phyloP scores from a whole-genome alignment of 92 coral and sea anemone genomes.

The Paragorgia papillata region DNA sequence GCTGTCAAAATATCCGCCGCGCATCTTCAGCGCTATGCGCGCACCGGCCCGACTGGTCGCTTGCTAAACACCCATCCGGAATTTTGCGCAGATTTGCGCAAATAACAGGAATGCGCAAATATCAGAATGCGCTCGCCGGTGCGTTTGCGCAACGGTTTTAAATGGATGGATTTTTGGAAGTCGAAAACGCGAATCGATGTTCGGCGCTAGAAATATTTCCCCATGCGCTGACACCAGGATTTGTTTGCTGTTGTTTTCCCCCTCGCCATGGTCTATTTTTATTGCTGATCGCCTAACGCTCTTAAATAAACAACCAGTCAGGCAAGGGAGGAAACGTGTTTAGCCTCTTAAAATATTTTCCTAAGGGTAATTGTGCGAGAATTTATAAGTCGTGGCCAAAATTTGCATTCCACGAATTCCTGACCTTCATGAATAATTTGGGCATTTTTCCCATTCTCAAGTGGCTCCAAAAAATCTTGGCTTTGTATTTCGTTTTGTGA shows the following conservation, averaged over 20 bases:
- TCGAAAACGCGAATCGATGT: too few relatives aligned
- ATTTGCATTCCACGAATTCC: slow-evolving; percentile 5
- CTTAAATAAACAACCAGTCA: slow-evolving; percentile 13
- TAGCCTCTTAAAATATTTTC: slow-evolving; percentile 33
- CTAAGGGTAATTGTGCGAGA: slow-evolving; percentile 1
- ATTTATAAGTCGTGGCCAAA: neutral
- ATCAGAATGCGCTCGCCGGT: too few relatives aligned
- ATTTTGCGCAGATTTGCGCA: neutral
- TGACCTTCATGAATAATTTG: slow-evolving; percentile 30
- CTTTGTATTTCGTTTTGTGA: too few relatives aligned
- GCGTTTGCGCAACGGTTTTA: too few relatives aligned
- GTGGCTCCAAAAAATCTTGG: too few relatives aligned
- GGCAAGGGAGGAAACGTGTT: neutral
- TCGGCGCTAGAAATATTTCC: neutral
- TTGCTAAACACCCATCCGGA: slow-evolving; percentile 24
- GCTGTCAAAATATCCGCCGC: slow-evolving; percentile 30
- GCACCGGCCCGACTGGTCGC: neutral
- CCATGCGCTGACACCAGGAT: too few relatives aligned
- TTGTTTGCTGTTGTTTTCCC: too few relatives aligned
- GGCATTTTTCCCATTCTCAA: too few relatives aligned
- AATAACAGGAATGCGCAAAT: neutral
- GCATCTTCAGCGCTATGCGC: neutral
- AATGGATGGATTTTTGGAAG: too few relatives aligned
- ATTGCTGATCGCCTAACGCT: slow-evolving; percentile 28
- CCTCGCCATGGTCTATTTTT: slow-evolving; percentile 23